Conservation (phyloP, 2,113 vertebrate species). For the Cryptotis parvus region DNA sequence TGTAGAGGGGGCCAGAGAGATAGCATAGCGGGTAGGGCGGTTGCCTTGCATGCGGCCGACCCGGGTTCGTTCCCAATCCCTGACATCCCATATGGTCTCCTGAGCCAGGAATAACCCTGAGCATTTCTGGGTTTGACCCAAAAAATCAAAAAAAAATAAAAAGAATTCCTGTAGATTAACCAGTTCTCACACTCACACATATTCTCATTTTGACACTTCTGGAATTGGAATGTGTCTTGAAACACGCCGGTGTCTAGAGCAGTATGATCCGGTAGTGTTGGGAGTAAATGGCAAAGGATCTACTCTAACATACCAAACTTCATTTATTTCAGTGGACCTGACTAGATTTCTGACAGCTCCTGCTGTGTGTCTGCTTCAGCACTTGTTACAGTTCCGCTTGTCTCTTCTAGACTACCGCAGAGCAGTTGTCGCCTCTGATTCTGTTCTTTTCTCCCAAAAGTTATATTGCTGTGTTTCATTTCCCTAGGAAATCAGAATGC, state of each 20-base stretch:
- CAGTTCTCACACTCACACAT: constrained; percentile 24
- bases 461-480: constrained; percentile 25
- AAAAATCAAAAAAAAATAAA: no score
- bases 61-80: no score
- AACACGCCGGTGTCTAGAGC: background rate
- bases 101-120: no score
- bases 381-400: background rate
- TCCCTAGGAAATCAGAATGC: constrained; percentile 34
- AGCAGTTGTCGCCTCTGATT: constrained; percentile 20
- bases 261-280: background rate
- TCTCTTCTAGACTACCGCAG: background rate
- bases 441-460: background rate
- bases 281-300: constrained; percentile 40
- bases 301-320: constrained; percentile 50
- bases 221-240: constrained; percentile 41
- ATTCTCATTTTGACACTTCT: constrained; percentile 40
- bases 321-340: background rate
- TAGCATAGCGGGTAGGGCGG: no score
- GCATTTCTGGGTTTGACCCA: no score
- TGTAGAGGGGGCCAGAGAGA: no score
- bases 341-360: constrained; percentile 10
- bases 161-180: background rate
- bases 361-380: background rate
- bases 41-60: no score
- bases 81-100: no score